A percentile compares a stretch with the other conserved stretches of the same genome.
phyloP scores from a whole-genome alignment of 2,113 vertebrate genomes.

The Eulemur rufifrons region DNA sequence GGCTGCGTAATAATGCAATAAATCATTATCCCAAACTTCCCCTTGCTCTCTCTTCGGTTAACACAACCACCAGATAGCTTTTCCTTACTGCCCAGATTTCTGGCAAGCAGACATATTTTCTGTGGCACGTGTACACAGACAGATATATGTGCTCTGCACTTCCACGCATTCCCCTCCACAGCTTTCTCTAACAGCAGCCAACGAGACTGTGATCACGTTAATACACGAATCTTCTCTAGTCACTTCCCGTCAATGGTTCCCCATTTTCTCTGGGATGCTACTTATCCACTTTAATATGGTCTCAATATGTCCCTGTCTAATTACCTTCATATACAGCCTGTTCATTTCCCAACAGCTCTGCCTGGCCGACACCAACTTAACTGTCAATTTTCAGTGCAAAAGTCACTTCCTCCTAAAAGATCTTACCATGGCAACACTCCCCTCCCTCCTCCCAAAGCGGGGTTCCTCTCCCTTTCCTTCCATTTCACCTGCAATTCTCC shows the following conservation, averaged over 20 bases:
- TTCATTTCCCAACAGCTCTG: neutral
- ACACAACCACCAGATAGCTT: neutral
- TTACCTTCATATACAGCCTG: neutral
- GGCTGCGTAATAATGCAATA: neutral
- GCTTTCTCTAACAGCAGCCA: neutral
- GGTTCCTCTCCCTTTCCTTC: neutral
- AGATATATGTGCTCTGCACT: accelerated
- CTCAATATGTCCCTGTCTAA: neutral
- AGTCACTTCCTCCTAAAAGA: neutral
- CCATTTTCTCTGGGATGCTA: neutral
- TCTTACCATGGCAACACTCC: neutral
- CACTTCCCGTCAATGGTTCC: neutral
- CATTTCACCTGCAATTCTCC: neutral
- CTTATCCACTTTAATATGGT: neutral
- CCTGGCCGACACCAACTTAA: neutral
- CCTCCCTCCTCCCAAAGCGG: neutral
- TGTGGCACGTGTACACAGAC: neutral
- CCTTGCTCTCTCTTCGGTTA: neutral
- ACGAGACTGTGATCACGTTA: neutral
- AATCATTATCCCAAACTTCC: neutral
- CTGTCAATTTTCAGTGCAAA: neutral
- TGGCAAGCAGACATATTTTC: neutral
- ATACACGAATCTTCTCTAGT: neutral
- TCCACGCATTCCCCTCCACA: neutral
- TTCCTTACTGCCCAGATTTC: neutral